Percentiles rank a stretch among this genome's conserved stretches.
These are phyloP conservation scores for Ceyx cyanopectus DNA, from an alignment of 2,113 vertebrate genomes.

Conservation along the genomic window DNA sequence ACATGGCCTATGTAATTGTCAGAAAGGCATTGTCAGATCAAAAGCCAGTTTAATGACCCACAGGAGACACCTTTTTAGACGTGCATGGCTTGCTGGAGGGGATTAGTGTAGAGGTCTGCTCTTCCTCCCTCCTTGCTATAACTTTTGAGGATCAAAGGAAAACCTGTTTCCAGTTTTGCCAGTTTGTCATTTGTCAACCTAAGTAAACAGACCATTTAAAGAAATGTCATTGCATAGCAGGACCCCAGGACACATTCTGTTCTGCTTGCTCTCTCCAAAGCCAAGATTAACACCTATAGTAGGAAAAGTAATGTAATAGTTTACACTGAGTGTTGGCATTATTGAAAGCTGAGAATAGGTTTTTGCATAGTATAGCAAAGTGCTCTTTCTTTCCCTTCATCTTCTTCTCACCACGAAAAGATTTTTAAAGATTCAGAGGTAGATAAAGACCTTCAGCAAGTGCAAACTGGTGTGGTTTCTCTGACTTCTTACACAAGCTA, in stretches of 20 bases:
- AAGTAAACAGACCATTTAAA: slow-evolving; percentile 39
- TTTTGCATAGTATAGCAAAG: slow-evolving; percentile 5
- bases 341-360: neutral
- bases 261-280: neutral
- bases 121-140: neutral
- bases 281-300: slow-evolving; percentile 61
- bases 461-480: neutral
- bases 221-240: slow-evolving; percentile 12
- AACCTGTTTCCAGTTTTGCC: slow-evolving; percentile 30
- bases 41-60: neutral
- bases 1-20: neutral
- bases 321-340: neutral
- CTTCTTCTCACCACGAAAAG: slow-evolving; percentile 6
- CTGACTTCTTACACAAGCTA: neutral
- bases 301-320: slow-evolving; percentile 51
- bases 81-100: neutral
- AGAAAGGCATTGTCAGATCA: neutral
- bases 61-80: neutral
- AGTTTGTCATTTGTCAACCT: slow-evolving; percentile 35
- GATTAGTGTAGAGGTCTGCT: neutral
- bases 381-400: neutral
- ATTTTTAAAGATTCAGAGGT: neutral
- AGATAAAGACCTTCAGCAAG: neutral
- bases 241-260: slow-evolving; percentile 37
- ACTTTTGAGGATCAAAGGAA: slow-evolving; percentile 5